Conservation (phyloP, 2,113 vertebrate species). For the Caracal caracal region DNA sequence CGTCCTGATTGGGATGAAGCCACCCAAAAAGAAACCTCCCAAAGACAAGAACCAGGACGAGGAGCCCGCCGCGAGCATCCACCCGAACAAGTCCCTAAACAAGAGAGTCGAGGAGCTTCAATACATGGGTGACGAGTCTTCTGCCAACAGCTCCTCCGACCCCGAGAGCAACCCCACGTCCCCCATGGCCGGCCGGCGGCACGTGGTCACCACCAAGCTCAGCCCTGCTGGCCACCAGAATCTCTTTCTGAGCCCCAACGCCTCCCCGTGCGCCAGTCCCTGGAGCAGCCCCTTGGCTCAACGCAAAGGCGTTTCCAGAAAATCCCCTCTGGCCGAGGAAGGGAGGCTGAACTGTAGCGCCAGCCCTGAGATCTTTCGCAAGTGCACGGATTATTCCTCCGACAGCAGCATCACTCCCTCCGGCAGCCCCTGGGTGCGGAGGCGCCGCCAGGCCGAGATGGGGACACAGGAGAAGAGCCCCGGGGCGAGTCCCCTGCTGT, state of each 20-base stretch:
- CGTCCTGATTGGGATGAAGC: conserved; percentile 94
- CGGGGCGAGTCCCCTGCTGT: conserved; percentile 90
- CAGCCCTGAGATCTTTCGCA: conserved; percentile 86
- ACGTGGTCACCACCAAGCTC: conserved; percentile 87
- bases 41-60: conserved; percentile 91
- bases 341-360: conserved; percentile 86
- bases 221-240: conserved; percentile 89
- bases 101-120: conserved; percentile 95
- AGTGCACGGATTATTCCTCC: conserved; percentile 93
- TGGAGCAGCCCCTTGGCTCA: conserved; percentile 96
- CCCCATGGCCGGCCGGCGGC: conserved; percentile 89
- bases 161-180: conserved; percentile 95
- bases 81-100: conserved; percentile 92
- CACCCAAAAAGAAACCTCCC: conserved; percentile 94
- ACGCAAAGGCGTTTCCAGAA: conserved; percentile 89
- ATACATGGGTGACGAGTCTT: conserved; percentile 93
- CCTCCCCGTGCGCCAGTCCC: conserved; percentile 94
- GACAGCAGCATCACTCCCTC: conserved; percentile 96
- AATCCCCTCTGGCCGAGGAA: conserved; percentile 91
- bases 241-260: conserved; percentile 94
- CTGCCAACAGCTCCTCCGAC: conserved; percentile 96
- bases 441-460: conserved; percentile 91
- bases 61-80: conserved; percentile 79
- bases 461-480: conserved; percentile 93
- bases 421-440: conserved; percentile 97